Evolutionary conservation across 2,797 vertebrate genomes (phyloP).

Genomic region (Ataeniobius toweri): DNA sequence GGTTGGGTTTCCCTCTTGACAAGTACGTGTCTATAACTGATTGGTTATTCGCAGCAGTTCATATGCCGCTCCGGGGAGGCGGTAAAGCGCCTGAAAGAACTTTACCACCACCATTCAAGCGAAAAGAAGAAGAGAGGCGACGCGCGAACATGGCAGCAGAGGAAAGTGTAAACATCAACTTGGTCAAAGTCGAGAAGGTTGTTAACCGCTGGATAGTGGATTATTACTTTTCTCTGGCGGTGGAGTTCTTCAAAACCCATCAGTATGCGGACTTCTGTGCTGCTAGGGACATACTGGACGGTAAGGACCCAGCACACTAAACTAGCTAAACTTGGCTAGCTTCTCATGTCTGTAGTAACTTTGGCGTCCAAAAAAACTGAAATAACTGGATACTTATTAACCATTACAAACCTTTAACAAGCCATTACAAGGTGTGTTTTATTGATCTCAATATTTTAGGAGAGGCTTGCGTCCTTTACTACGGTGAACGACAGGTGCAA

Average conservation of each 20-base stretch:
- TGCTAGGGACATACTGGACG: conserved; percentile 55
- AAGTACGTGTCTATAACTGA: neutral
- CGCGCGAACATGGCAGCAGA: conserved; percentile 59
- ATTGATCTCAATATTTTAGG: neutral
- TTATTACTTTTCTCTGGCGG: conserved; percentile 59
- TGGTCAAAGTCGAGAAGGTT: conserved; percentile 27
- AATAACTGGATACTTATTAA: neutral
- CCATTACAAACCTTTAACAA: too few species aligned
- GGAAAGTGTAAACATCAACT: fast-evolving
- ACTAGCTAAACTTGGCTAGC: neutral
- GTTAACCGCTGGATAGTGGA: conserved; percentile 78
- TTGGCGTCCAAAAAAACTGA: neutral
- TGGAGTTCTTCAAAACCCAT: conserved; percentile 61
- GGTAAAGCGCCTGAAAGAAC: neutral
- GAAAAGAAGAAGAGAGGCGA: neutral
- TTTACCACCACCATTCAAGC: neutral
- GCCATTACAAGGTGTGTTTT: neutral
- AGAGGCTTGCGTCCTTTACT: neutral
- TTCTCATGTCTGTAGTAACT: neutral
- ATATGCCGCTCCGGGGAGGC: neutral
- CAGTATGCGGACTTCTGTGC: conserved; percentile 57
- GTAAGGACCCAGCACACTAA: conserved; percentile 53
- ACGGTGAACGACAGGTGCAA: too few species aligned
- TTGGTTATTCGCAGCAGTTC: neutral
- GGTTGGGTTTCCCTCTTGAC: neutral